phyloP scores from a whole-genome alignment of 1,140 invertebrate genomes.

The Lineus longissimus region DNA sequence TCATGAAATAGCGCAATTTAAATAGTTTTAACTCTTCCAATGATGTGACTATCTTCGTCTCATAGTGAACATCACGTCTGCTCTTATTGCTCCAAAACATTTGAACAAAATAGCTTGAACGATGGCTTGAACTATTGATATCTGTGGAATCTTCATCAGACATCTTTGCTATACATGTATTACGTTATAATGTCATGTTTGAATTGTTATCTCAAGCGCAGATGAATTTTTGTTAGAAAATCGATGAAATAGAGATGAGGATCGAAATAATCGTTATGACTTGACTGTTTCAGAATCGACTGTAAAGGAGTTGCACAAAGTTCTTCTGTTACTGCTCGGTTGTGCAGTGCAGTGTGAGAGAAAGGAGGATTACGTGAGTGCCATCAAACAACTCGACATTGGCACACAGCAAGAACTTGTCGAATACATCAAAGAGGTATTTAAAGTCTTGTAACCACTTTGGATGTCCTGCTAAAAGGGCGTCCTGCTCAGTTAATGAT shows the following conservation, averaged over 20 bases:
- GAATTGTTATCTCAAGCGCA: background rate
- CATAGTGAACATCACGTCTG: background rate
- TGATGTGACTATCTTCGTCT: background rate
- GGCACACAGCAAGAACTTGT: slow-evolving; percentile 85
- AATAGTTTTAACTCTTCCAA: background rate
- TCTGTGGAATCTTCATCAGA: background rate
- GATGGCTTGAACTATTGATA: background rate
- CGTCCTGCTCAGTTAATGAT: no score
- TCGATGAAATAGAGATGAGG: background rate
- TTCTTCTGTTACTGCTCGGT: slow-evolving; percentile 83
- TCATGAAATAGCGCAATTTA: background rate
- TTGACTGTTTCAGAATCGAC: slow-evolving; percentile 58
- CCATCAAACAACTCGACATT: slow-evolving; percentile 79
- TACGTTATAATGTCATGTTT: background rate
- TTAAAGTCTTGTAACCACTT: no score
- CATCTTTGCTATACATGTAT: no score
- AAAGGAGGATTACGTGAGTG: slow-evolving; percentile 83
- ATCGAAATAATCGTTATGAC: no score
- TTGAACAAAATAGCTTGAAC: background rate
- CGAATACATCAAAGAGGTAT: slow-evolving; percentile 85
- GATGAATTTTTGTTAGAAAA: background rate
- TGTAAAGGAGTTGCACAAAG: slow-evolving; percentile 75
- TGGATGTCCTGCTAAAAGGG: no score
- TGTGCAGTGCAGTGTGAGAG: slow-evolving; percentile 93
- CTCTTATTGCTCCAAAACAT: background rate